phyloP scores from a whole-genome alignment of 2,797 vertebrate species.

The Macrochelys suwanniensis region DNA sequence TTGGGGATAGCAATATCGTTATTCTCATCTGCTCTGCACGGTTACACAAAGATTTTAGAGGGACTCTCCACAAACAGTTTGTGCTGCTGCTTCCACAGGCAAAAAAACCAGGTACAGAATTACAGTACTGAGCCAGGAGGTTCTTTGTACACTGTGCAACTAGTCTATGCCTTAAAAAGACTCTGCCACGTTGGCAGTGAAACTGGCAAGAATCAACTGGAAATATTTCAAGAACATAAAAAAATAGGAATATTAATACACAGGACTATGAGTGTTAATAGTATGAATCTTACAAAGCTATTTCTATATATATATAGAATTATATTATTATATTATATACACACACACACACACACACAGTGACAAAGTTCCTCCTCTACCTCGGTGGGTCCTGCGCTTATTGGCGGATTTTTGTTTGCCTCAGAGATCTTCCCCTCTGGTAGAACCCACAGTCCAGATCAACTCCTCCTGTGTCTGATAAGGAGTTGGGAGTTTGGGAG shows the following conservation, averaged over 20 bases:
- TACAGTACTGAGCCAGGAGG: neutral
- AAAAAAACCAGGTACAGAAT: neutral
- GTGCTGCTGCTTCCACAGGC: neutral
- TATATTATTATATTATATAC: too few relatives aligned
- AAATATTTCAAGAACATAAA: neutral
- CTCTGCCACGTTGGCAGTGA: neutral
- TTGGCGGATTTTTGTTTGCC: too few relatives aligned
- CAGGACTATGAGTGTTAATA: rapidly evolving
- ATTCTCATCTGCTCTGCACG: constrained; percentile 26
- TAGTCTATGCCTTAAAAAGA: neutral
- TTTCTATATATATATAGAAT: rapidly evolving
- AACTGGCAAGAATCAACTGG: neutral
- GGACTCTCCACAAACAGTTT: constrained; percentile 10
- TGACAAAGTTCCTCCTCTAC: too few relatives aligned
- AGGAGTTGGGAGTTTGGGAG: too few relatives aligned
- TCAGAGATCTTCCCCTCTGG: too few relatives aligned
- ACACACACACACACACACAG: neutral
- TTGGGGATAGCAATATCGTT: neutral
- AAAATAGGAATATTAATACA: neutral
- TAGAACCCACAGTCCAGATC: too few relatives aligned
- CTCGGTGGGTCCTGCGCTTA: too few relatives aligned
- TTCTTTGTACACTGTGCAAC: neutral
- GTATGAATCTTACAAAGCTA: rapidly evolving
- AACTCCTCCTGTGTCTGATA: too few relatives aligned
- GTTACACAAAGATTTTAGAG: constrained; percentile 27